Percentiles rank a stretch among this genome's conserved stretches.
phyloP scores from a whole-genome alignment of 2,113 vertebrate genomes.

The Bolborhynchus lineola region DNA sequence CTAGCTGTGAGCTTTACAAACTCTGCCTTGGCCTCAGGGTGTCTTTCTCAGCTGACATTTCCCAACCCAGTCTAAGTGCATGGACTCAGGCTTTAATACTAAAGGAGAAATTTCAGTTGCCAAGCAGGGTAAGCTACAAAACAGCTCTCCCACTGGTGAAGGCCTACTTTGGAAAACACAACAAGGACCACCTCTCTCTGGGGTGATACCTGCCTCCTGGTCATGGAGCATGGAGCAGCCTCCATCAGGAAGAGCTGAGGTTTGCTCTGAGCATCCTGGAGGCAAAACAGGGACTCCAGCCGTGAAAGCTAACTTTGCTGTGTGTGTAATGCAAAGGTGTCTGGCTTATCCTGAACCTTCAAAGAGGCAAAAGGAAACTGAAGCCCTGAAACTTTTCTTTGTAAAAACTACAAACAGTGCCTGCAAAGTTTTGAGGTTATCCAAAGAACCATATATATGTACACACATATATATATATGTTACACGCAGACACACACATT shows the following conservation, averaged over 20 bases:
- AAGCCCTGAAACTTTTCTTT: background rate
- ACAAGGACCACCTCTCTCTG: background rate
- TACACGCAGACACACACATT: background rate
- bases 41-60: background rate
- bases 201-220: background rate
- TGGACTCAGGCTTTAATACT: background rate
- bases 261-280: fast-evolving
- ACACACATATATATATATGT: background rate
- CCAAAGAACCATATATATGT: background rate
- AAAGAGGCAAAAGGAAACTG: background rate
- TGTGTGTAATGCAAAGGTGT: background rate
- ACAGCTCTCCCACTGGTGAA: background rate
- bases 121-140: background rate
- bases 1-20: background rate
- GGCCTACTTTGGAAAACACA: background rate
- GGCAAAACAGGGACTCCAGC: background rate
- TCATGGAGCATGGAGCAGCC: background rate
- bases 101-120: background rate
- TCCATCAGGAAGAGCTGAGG: background rate
- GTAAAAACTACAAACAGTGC: background rate
- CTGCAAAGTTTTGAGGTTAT: background rate
- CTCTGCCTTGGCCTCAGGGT: background rate
- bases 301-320: background rate
- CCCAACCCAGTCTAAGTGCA: background rate
- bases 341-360: background rate